Conservation (phyloP, 2,113 vertebrate species). For the Perca flavescens region DNA sequence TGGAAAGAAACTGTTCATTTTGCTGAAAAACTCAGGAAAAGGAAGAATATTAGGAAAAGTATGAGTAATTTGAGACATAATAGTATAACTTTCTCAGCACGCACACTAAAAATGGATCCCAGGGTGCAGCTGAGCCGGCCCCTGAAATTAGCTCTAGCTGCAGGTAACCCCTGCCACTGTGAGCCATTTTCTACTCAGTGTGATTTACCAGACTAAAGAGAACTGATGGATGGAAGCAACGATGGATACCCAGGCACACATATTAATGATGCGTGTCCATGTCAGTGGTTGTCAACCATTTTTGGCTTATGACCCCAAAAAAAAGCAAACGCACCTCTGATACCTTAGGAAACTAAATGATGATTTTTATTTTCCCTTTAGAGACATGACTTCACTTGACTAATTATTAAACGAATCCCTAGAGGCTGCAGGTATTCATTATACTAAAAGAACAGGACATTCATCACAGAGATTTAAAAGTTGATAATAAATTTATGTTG, state of each 20-base stretch:
- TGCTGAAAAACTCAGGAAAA: neutral
- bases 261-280: conserved; percentile 22
- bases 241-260: conserved; percentile 36
- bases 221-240: conserved; percentile 53
- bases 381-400: conserved; percentile 65
- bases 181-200: conserved; percentile 60
- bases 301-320: conserved; percentile 33
- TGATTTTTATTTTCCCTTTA: conserved; percentile 56
- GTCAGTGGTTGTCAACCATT: conserved; percentile 31
- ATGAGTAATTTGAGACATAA: conserved; percentile 22
- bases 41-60: neutral
- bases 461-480: conserved; percentile 69
- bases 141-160: conserved; percentile 71
- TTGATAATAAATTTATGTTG: conserved; percentile 69
- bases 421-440: conserved; percentile 71
- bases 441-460: conserved; percentile 61
- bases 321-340: conserved; percentile 17
- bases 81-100: conserved; percentile 26
- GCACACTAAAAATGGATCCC: conserved; percentile 38
- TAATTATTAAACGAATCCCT: conserved; percentile 64
- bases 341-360: conserved; percentile 43
- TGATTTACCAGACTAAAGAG: conserved; percentile 51
- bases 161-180: conserved; percentile 64
- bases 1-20: neutral
- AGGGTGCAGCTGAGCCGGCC: conserved; percentile 30